Evolutionary conservation across 2,888 invertebrate species (phyloP).

Genomic region (Dichetophora obliterata): DNA sequence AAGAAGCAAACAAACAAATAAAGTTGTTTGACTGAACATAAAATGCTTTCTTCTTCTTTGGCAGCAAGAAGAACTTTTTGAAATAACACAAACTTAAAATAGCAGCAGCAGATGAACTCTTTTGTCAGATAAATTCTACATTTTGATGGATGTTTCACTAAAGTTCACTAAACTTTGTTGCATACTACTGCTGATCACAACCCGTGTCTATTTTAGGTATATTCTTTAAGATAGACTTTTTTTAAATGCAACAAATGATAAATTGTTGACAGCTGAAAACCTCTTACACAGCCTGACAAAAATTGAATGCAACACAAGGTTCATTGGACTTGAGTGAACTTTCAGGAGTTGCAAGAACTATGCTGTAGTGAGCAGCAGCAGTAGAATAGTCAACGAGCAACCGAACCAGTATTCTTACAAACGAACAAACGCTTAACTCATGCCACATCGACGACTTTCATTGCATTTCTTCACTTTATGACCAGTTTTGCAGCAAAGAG

Average conservation of each 20-base stretch:
- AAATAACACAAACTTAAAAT: background rate
- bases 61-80: background rate
- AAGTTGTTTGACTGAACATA: background rate
- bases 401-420: conserved; percentile 10
- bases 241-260: background rate
- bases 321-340: conserved; percentile 66
- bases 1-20: conserved; percentile 19
- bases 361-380: conserved; percentile 3
- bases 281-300: background rate
- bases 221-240: background rate
- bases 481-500: conserved; percentile 63
- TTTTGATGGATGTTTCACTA: conserved; percentile 13
- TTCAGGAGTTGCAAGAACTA: conserved; percentile 47
- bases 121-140: conserved; percentile 1
- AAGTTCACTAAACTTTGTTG: background rate
- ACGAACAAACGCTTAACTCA: conserved; percentile 15
- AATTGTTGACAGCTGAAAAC: background rate
- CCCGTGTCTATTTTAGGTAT: no score
- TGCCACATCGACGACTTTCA: conserved; percentile 48
- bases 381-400: background rate
- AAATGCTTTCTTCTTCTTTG: background rate
- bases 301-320: conserved; percentile 50
- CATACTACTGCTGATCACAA: background rate
- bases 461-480: conserved; percentile 52
- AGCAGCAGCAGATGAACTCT: background rate